Conservation (phyloP, 2,888 invertebrate species). For the Sericinus montela region DNA sequence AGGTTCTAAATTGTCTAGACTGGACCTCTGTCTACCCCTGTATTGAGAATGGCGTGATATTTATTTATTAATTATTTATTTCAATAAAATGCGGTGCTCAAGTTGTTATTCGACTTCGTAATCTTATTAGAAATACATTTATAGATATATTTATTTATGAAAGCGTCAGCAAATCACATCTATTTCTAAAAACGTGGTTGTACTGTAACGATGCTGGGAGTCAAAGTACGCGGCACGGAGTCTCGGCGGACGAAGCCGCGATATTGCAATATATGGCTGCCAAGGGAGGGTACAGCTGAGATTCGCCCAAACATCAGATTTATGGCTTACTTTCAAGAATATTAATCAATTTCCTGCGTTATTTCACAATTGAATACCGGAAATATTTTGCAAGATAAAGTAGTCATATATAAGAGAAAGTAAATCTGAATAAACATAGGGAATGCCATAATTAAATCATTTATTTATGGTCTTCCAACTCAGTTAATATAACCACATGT, state of each 20-base stretch:
- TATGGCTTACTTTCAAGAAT: constrained; percentile 59
- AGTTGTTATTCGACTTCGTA: no score
- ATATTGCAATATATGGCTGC: constrained; percentile 70
- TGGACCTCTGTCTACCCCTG: no score
- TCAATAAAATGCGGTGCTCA: no score
- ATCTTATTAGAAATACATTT: no score
- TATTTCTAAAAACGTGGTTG: constrained; percentile 10
- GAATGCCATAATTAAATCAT: no score
- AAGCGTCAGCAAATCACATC: constrained; percentile 14
- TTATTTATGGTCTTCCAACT: no score
- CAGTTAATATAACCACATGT: no score
- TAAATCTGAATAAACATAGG: no score
- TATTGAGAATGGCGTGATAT: no score
- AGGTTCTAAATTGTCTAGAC: no score
- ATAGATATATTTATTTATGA: background rate
- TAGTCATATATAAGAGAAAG: background rate
- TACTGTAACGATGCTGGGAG: constrained; percentile 18
- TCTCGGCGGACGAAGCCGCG: constrained; percentile 48
- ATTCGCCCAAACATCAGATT: constrained; percentile 65
- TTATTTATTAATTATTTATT: no score
- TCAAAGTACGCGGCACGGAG: constrained; percentile 24
- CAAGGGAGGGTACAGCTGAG: constrained; percentile 67
- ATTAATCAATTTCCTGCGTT: constrained; percentile 50
- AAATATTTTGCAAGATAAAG: constrained; percentile 8
- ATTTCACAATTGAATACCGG: constrained; percentile 20